phyloP scores from a whole-genome alignment of 2,113 vertebrate genomes.

The Morone saxatilis region DNA sequence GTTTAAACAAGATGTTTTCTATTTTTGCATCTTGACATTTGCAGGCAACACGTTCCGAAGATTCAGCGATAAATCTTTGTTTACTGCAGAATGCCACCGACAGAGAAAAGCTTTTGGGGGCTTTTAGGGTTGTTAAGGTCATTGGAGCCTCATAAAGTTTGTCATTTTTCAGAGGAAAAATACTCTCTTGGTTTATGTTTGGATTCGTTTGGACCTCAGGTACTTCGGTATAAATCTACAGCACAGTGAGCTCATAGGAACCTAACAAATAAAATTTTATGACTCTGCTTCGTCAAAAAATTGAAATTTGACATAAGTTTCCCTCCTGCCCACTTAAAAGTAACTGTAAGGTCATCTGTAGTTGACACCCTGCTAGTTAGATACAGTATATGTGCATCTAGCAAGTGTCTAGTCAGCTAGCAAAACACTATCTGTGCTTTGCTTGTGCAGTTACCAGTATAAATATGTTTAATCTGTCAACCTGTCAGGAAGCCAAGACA shows the following conservation, averaged over 20 bases:
- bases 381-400: no score
- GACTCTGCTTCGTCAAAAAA: slow-evolving; percentile 5
- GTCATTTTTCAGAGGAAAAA: slow-evolving; percentile 18
- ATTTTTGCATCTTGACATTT: slow-evolving; percentile 20
- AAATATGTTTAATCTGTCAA: no score
- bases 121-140: slow-evolving; percentile 25
- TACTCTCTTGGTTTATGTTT: neutral
- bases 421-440: neutral
- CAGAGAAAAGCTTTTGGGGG: slow-evolving; percentile 17
- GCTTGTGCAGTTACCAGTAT: no score
- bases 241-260: neutral
- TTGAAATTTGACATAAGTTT: slow-evolving; percentile 18
- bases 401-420: no score
- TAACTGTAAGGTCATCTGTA: slow-evolving; percentile 4
- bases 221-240: slow-evolving; percentile 12
- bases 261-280: slow-evolving; percentile 16
- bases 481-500: no score
- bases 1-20: neutral
- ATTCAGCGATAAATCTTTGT: slow-evolving; percentile 29
- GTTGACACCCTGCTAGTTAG: neutral
- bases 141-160: slow-evolving; percentile 19
- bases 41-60: neutral
- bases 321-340: neutral
- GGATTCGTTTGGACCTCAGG: neutral
- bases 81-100: slow-evolving; percentile 37